phyloP scores from a whole-genome alignment of 2,113 vertebrate genomes.

The Oreotrochilus melanogaster region DNA sequence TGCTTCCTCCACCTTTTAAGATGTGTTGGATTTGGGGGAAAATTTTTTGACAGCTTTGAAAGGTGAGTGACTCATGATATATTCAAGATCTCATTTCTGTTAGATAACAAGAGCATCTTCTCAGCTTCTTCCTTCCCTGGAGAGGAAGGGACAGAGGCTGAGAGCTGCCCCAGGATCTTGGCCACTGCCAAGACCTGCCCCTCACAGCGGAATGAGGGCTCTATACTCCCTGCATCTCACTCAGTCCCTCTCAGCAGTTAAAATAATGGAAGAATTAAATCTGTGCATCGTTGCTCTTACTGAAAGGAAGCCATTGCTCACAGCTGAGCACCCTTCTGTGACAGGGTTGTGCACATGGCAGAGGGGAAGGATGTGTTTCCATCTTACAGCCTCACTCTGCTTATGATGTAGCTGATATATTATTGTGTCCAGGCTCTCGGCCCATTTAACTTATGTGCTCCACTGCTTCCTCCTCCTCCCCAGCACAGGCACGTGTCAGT shows the following conservation, averaged over 20 bases:
- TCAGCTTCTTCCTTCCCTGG: background rate
- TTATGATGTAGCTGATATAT: background rate
- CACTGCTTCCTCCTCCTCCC: slow-evolving; percentile 30
- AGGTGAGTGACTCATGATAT: slow-evolving; percentile 30
- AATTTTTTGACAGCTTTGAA: background rate
- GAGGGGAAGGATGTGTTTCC: background rate
- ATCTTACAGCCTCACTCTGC: background rate
- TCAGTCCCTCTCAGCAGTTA: background rate
- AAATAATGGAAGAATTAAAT: background rate
- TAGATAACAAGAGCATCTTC: background rate
- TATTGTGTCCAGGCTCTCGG: slow-evolving; percentile 14
- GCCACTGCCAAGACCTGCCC: background rate
- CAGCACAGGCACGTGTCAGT: slow-evolving; percentile 16
- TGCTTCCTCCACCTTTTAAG: background rate
- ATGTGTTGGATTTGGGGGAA: background rate
- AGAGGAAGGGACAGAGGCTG: background rate
- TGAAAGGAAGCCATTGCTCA: background rate
- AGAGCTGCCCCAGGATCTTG: background rate
- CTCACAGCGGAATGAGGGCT: background rate
- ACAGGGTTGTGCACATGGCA: background rate
- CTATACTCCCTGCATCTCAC: background rate
- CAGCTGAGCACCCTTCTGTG: background rate
- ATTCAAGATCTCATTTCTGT: background rate
- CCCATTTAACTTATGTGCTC: slow-evolving; percentile 46
- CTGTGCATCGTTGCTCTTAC: background rate